These are phyloP conservation scores for Drosophila pectinifera DNA, from an alignment of 1,140 invertebrate species.

Conservation along the genomic window DNA sequence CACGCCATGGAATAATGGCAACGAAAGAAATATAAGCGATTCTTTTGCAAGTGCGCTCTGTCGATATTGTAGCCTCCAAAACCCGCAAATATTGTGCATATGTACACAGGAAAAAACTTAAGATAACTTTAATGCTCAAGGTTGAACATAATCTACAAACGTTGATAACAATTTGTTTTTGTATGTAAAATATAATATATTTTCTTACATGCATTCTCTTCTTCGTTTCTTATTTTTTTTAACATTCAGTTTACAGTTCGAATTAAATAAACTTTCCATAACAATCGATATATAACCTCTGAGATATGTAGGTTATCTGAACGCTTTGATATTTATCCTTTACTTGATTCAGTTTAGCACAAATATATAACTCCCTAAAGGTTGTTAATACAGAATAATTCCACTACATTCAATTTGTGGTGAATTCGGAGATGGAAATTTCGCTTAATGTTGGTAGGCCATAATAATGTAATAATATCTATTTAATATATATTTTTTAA, in stretches of 20 bases:
- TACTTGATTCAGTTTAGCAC: too few species aligned
- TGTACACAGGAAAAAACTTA: not conserved
- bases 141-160: not conserved
- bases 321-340: too few species aligned
- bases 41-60: slow-evolving; percentile 44
- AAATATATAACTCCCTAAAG: too few species aligned
- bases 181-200: too few species aligned
- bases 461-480: not conserved
- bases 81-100: slow-evolving; percentile 26
- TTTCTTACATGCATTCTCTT: too few species aligned
- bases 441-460: not conserved
- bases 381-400: too few species aligned
- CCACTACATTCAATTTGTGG: too few species aligned
- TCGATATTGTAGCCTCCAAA: slow-evolving; percentile 39
- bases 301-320: too few species aligned
- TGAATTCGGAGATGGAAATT: too few species aligned
- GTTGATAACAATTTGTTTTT: too few species aligned
- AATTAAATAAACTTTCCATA: not conserved
- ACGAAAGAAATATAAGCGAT: slow-evolving; percentile 36
- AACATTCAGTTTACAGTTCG: not conserved
- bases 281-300: too few species aligned
- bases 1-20: slow-evolving; percentile 29
- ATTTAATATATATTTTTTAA: not conserved
- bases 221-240: too few species aligned
- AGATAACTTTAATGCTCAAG: not conserved